Conservation (phyloP, 2,888 invertebrate genomes). For the Diarsia brunnea region DNA sequence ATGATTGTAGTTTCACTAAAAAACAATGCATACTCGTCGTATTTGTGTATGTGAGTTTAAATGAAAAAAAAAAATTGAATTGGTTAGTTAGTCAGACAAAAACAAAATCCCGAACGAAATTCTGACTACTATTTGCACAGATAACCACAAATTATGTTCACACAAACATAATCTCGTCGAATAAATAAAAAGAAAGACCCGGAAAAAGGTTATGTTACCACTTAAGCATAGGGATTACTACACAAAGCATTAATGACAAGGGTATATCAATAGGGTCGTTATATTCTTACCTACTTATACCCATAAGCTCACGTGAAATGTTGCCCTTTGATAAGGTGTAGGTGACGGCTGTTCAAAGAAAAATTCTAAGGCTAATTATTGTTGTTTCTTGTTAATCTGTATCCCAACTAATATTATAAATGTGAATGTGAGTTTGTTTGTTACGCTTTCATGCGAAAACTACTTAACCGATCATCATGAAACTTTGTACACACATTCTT, state of each 20-base stretch:
- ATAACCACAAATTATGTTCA: neutral
- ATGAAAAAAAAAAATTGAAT: no score
- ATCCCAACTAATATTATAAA: no score
- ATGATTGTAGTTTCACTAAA: no score
- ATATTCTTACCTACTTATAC: neutral
- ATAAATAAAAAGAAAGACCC: slow-evolving; percentile 1
- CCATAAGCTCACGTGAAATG: neutral
- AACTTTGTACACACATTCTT: no score
- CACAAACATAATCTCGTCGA: neutral
- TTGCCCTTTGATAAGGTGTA: neutral
- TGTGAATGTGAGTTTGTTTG: no score
- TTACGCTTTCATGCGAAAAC: no score
- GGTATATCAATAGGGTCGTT: slow-evolving; percentile 1
- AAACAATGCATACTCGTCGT: no score
- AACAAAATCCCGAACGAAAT: no score
- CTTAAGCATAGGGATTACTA: neutral
- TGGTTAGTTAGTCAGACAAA: no score
- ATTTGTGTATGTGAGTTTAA: no score
- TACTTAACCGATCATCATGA: no score
- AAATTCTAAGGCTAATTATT: neutral
- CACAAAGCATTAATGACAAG: slow-evolving; percentile 17
- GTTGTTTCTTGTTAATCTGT: neutral
- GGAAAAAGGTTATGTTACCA: neutral
- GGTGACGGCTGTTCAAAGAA: neutral
- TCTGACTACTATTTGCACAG: no score